Evolutionary conservation across 2,113 vertebrate genomes (phyloP), one percentile per base, ranked within the genome.

Genomic region (Turdus rufiventris): DNA sequence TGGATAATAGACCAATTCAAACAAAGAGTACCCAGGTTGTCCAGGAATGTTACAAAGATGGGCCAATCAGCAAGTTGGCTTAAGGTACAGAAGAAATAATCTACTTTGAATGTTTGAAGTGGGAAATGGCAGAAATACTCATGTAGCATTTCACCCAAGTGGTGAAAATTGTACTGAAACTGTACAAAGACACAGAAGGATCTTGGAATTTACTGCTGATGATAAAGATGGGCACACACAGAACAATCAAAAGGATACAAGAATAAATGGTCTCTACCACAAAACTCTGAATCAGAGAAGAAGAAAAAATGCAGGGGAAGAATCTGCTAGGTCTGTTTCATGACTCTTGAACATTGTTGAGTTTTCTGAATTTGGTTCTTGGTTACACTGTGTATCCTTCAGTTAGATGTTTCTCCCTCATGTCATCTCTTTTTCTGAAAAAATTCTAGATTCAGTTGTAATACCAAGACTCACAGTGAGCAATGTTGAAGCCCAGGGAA

Each of bases 331-430:
- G 5, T 73, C 29, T 89, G 3, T 34, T 89, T 65, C 0, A 0
- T 0, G 0, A 21, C 18, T 79, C 31, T 29, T 45, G 29, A 33
- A 45, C 12, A 17, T 25, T 7, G 29, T 16, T 43, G 54, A 45
- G 8, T 50, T 93, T 91, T 58, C 34, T 58, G 54, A 82, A 54
- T 48, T 62, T 43, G 33, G 14, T 28, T 71, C 23, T 70, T 38
- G 26, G 8, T 58, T 86, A 43, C 12, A 31, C 24, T 8, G 31
- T 5, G 2, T 16, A 26, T 60, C 56, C 23, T 92, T 88, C 42
- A 66, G 5, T 57, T 38, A 68, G 36, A 40, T 3, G 14, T 33
- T n/a, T 75, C 18, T 78, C 14, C 10, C 40, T 73, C 80, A 47
- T 0, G 1, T 34, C 31, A 62, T 9, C 18, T 47, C 5, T 33